Base-by-base conservation (phyloP, 2,888 invertebrate genomes). In the Apantesis nais region DNA sequence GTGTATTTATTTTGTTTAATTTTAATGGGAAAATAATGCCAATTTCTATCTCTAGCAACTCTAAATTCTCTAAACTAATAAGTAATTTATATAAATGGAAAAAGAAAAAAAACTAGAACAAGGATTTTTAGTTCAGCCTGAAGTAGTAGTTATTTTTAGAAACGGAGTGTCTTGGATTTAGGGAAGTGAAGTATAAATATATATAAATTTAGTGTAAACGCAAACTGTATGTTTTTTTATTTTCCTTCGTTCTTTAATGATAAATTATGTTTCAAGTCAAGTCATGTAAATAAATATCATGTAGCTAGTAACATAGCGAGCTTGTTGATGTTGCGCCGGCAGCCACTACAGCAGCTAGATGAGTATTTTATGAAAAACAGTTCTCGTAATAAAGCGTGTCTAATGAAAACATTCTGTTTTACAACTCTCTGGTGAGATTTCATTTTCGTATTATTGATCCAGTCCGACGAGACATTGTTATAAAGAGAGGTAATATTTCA, bases 401-500 rank as follows among this genome's bases (percentile, higher is more conserved):
- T 55, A 58, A 37, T 39, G 60, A 58, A 41, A 31, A 16, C 34
- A 60, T 67, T n/a, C 34, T 12, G 34, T 67, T 67, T 62, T 48
- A 61, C 31, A 41, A 67, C 11, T 25, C n/a, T 61, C 48, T 48
- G 19, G 19, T 44, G 34, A 48, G 48, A 34, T 62, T 67, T 7
- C 37, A 44, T 41, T 67, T 61, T 48, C 44, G 34, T 1, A 29
- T 44, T 67, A 67, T 67, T 34, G 61, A 67, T 67, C 61, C 48
- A 34, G 1, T 34, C 34, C 25, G 44, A 19, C 61, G 25, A 61
- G 34, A 25, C 25, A 31, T 44, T 62, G 37, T 61, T 44, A 48
- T 62, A 67, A 67, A 67, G 67, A 67, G 61, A 61, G n/a, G 9
- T 31, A 67, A 62, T 67, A 48, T 34, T 62, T 67, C 61, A 67